Evolutionary conservation across 2,797 vertebrate genomes (phyloP).

Genomic region (Mus minutoides): DNA sequence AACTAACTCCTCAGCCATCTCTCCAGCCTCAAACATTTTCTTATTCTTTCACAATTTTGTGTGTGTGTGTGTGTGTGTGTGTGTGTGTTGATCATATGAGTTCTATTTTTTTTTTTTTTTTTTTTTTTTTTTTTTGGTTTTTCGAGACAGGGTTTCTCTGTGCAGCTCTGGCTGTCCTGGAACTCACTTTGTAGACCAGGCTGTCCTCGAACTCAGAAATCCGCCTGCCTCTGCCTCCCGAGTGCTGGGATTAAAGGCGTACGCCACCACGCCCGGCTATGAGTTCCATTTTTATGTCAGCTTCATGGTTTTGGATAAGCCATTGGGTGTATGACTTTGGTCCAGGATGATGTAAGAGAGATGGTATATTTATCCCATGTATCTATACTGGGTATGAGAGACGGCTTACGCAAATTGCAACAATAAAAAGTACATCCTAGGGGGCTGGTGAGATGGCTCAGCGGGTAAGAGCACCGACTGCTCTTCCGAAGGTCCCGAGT

Average conservation of each 20-base stretch:
- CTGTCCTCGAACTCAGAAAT: too few species aligned
- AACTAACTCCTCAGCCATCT: neutral
- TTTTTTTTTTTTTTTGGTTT: too few species aligned
- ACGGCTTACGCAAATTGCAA: neutral
- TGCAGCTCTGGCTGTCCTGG: too few species aligned
- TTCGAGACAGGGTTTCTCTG: too few species aligned
- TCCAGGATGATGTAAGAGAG: neutral
- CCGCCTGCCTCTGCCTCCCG: too few species aligned
- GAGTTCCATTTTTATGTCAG: slow-evolving; percentile 2
- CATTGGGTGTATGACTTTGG: neutral
- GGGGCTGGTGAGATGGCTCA: too few species aligned
- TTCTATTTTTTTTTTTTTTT: slow-evolving; percentile 38
- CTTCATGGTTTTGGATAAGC: neutral
- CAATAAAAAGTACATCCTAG: neutral
- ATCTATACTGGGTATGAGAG: neutral
- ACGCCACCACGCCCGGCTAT: too few species aligned
- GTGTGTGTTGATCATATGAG: neutral
- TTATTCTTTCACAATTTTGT: neutral
- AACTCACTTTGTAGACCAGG: too few species aligned
- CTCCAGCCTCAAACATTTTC: neutral
- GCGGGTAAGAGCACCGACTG: too few species aligned
- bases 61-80: too few species aligned
- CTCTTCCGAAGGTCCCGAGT: too few species aligned
- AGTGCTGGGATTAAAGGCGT: too few species aligned
- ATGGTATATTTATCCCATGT: slow-evolving; percentile 14